These are phyloP conservation scores for Chrysoperla carnea DNA, from an alignment of 1,140 invertebrate species.

Conservation along the genomic window DNA sequence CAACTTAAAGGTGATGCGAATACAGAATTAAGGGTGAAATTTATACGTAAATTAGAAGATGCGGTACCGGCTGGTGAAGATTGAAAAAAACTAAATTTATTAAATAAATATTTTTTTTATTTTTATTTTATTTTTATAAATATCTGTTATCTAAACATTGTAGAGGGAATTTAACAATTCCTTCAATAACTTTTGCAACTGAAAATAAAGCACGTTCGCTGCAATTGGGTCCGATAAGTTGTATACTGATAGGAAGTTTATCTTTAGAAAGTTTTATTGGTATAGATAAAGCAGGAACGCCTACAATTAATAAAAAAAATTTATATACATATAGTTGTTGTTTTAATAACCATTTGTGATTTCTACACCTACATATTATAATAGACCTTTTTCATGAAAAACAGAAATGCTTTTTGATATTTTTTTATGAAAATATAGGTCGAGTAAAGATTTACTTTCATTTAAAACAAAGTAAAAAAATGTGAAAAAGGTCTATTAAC, in stretches of 20 bases:
- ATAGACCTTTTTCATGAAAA: too few species aligned
- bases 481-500: too few species aligned
- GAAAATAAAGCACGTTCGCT: conserved; percentile 62
- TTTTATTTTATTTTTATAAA: not conserved
- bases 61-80: conserved; percentile 96
- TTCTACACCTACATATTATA: not conserved
- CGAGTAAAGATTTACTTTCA: too few species aligned
- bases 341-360: not conserved
- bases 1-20: conserved; percentile 86
- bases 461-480: too few species aligned
- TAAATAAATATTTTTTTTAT: not conserved
- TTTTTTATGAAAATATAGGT: too few species aligned
- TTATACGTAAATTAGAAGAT: conserved; percentile 90
- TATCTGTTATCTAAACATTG: not conserved
- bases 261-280: conserved; percentile 64
- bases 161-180: conserved; percentile 43
- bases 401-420: too few species aligned
- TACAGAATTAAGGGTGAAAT: conserved; percentile 91
- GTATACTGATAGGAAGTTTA: conserved; percentile 74
- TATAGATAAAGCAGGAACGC: conserved; percentile 78
- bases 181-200: conserved; percentile 74
- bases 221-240: conserved; percentile 73
- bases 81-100: conserved; percentile 27
- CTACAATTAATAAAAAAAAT: conserved; percentile 24
- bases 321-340: not conserved